Base-by-base conservation (phyloP, 2,797 vertebrate genomes). In the Leucoraja ocellata region DNA sequence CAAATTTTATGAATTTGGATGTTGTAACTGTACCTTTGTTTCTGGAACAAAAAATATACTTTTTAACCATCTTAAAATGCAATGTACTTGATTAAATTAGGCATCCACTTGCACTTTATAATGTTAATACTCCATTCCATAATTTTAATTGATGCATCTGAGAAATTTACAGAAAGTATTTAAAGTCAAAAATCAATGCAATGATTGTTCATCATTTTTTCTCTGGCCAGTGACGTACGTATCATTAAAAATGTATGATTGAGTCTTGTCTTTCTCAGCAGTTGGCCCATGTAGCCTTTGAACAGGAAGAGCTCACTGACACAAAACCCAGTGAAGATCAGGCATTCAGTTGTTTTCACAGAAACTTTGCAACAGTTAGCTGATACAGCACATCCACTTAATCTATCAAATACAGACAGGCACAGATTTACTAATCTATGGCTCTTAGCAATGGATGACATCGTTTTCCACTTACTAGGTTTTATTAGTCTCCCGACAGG, bases 311-410 rank as follows among this genome's bases (percentile, higher is more conserved):
- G 71, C n/a, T 11, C 76, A 92, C 71, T 14, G 9, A 21, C 28
- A 39, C n/a, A 76, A 92, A 76, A 39, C 71, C 16, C n/a, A 1
- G 83, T 80, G 14, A 16, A 79, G 93, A 13, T 80, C 81, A 86
- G 36, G 28, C 5, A 61, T 28, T 46, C 68, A 74, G 14, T 63
- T 80, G 28, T 91, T 91, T 91, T 65, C 21, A 46, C 36, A 73
- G 65, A 92, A 92, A 71, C 90, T 28, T 58, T 92, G 36, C 18
- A 92, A 92, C 21, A 58, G 39, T 58, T 76, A 76, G 90, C 90
- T 92, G 71, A 92, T 92, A 36, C 90, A 76, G 90, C 71, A 92
- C 46, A 76, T 76, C 90, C 39, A 92, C 54, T 92, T 92, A 92
- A 74, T 10, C 71, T 25, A 76, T 74, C 46, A 92, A 91, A 58